These are phyloP conservation scores for Oligia latruncula DNA, from an alignment of 2,888 invertebrate species.

Conservation along the genomic window DNA sequence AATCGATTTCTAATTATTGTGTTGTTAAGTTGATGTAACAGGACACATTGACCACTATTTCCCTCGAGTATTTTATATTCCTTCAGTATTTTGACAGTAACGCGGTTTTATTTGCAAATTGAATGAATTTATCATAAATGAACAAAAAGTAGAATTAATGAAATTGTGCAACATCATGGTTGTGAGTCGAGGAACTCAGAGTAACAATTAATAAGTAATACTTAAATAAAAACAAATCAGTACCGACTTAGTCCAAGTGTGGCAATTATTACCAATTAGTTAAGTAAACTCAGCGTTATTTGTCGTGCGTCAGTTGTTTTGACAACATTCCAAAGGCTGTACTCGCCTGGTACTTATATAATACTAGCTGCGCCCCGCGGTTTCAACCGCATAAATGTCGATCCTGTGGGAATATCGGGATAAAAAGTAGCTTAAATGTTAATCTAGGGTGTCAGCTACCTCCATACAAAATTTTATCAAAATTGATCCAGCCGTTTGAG, in stretches of 20 bases:
- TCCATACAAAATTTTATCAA: no score
- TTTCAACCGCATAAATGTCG: no score
- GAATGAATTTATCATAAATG: neutral
- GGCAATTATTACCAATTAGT: constrained; percentile 8
- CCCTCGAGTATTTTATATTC: no score
- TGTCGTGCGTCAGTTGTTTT: neutral
- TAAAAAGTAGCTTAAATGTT: no score
- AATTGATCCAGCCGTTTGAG: no score
- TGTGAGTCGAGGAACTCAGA: neutral
- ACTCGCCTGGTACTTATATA: neutral
- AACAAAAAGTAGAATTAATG: neutral
- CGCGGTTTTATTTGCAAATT: no score
- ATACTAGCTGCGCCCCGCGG: no score
- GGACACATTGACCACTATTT: neutral
- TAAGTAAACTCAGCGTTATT: constrained; percentile 21
- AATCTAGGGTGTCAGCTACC: no score
- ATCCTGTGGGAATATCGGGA: no score
- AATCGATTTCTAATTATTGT: constrained; percentile 1
- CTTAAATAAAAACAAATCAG: constrained; percentile 5
- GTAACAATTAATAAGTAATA: neutral
- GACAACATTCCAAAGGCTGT: neutral
- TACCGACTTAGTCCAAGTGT: neutral
- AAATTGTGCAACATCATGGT: constrained; percentile 1
- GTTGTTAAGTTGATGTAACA: neutral
- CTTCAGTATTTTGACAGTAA: neutral